Evolutionary conservation across 1,140 invertebrate genomes (phyloP).

Genomic region (Drosophila nikananu): DNA sequence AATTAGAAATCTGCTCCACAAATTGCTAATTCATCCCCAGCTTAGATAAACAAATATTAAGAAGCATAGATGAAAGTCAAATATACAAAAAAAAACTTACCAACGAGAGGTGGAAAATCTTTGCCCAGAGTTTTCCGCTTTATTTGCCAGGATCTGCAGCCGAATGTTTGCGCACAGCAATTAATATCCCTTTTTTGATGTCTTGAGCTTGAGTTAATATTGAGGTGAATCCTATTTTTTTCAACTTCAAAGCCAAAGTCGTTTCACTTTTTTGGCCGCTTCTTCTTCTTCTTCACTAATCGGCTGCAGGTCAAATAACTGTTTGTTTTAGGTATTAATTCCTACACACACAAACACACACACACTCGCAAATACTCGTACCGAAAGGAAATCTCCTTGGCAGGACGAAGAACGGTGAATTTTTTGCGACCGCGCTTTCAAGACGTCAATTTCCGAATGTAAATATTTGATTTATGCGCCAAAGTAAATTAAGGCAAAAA

Average conservation of each 20-base stretch:
- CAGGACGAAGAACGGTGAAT: slow-evolving; percentile 45
- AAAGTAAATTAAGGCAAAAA: slow-evolving; percentile 81
- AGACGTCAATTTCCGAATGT: slow-evolving; percentile 85
- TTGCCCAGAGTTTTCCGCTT: slow-evolving; percentile 4
- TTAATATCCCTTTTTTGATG: slow-evolving; percentile 72
- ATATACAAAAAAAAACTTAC: slow-evolving; percentile 17
- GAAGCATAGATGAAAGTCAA: slow-evolving; percentile 36
- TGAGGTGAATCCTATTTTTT: slow-evolving; percentile 29
- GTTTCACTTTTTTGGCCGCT: slow-evolving; percentile 15
- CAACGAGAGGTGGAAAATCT: slow-evolving; percentile 12
- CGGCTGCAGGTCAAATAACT: slow-evolving; percentile 58
- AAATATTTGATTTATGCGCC: slow-evolving; percentile 84
- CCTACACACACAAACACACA: slow-evolving; percentile 19
- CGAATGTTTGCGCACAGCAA: slow-evolving; percentile 54
- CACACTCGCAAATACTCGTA: slow-evolving; percentile 5
- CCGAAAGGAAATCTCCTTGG: slow-evolving; percentile 28
- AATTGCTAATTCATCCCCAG: slow-evolving; percentile 29
- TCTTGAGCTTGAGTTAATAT: slow-evolving; percentile 69
- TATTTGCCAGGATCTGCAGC: slow-evolving; percentile 36
- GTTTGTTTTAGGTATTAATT: slow-evolving; percentile 59
- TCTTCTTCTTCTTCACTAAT: slow-evolving; percentile 25
- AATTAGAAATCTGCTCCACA: not conserved
- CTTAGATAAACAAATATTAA: slow-evolving; percentile 44
- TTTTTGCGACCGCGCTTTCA: slow-evolving; percentile 70
- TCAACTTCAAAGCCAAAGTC: slow-evolving; percentile 62